Evolutionary conservation across 2,113 vertebrate species (phyloP).

Genomic region (Arizona elegans): DNA sequence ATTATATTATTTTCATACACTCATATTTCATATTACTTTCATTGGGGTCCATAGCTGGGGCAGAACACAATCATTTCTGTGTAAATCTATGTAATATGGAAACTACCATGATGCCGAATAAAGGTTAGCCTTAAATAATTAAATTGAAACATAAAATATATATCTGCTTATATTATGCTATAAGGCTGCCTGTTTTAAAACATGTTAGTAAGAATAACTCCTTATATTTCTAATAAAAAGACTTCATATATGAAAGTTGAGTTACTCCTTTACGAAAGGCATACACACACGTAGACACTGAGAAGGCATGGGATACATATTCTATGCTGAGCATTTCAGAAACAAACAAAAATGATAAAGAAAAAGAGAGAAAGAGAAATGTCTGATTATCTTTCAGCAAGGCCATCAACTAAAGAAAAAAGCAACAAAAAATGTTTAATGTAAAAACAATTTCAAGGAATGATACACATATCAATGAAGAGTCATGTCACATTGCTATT

Average conservation of each 20-base stretch:
- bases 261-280: constrained; percentile 41
- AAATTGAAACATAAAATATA: constrained; percentile 25
- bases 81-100: constrained; percentile 35
- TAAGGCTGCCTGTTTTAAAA: constrained; percentile 35
- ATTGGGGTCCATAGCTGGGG: not conserved
- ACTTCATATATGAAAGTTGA: constrained; percentile 60
- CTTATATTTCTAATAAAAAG: constrained; percentile 55
- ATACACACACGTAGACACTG: constrained; percentile 52
- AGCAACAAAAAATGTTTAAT: constrained; percentile 67
- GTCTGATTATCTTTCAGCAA: constrained; percentile 91
- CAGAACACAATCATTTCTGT: constrained; percentile 30
- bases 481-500: constrained; percentile 80
- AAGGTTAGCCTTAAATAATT: constrained; percentile 35
- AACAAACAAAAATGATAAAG: constrained; percentile 59
- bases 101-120: constrained; percentile 38
- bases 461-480: constrained; percentile 82
- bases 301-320: constrained; percentile 67
- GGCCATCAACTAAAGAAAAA: constrained; percentile 72
- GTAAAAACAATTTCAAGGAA: constrained; percentile 72
- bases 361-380: constrained; percentile 51
- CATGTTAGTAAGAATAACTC: constrained; percentile 34
- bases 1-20: constrained; percentile 40
- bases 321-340: constrained; percentile 65
- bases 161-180: constrained; percentile 38
- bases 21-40: constrained; percentile 31